phyloP scores from a whole-genome alignment of 2,113 vertebrate species.

The Triplophysa tibetana region DNA sequence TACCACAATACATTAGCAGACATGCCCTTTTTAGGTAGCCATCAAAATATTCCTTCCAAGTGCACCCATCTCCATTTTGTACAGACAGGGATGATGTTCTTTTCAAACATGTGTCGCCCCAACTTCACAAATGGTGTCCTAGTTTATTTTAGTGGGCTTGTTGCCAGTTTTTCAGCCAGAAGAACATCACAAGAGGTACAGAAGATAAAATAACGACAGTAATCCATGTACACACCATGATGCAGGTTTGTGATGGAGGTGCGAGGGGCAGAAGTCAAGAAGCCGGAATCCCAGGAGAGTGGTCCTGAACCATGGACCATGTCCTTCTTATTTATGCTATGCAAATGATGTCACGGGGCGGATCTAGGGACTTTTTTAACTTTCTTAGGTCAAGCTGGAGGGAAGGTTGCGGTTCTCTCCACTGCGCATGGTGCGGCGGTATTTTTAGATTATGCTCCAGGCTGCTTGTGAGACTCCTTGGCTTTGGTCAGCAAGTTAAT shows the following conservation, averaged over 20 bases:
- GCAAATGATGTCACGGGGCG: slow-evolving; percentile 77
- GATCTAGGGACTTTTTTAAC: slow-evolving; percentile 88
- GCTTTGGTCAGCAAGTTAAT: slow-evolving; percentile 65
- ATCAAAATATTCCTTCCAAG: slow-evolving; percentile 6
- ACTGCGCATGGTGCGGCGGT: slow-evolving; percentile 75
- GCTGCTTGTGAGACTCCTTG: slow-evolving; percentile 65
- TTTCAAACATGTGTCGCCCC: neutral
- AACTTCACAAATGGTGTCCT: neutral
- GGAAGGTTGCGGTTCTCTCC: slow-evolving; percentile 69
- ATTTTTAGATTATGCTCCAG: slow-evolving; percentile 82
- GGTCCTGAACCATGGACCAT: slow-evolving; percentile 76
- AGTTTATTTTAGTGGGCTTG: slow-evolving; percentile 5
- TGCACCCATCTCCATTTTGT: neutral
- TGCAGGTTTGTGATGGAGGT: slow-evolving; percentile 75
- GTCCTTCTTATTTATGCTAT: slow-evolving; percentile 85
- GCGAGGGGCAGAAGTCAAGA: slow-evolving; percentile 71
- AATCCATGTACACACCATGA: slow-evolving; percentile 91
- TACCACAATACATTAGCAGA: neutral
- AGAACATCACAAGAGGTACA: neutral
- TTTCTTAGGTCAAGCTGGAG: slow-evolving; percentile 97
- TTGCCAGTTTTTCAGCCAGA: slow-evolving; percentile 27
- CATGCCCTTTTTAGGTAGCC: neutral
- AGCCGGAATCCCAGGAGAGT: slow-evolving; percentile 81
- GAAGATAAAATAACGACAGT: slow-evolving; percentile 27
- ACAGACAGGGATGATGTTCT: neutral